These are phyloP conservation scores for Plutomurus gul DNA, from an alignment of 1,140 invertebrate species.

Conservation along the genomic window DNA sequence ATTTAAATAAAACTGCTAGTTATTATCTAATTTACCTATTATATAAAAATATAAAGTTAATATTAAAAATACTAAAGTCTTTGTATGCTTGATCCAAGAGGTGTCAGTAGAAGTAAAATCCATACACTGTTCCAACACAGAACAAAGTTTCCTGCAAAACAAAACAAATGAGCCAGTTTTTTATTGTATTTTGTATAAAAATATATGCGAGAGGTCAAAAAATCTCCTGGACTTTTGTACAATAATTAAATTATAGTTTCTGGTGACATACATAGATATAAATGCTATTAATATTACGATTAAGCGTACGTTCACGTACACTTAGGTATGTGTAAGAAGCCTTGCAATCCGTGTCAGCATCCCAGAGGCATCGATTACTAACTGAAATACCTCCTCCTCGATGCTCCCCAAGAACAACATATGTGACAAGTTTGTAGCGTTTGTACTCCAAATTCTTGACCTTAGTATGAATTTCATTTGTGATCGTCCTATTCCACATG, in stretches of 20 bases:
- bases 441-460: constrained; percentile 58
- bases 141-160: constrained; percentile 49
- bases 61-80: not conserved
- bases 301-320: constrained; percentile 26
- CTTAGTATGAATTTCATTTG: constrained; percentile 57
- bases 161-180: constrained; percentile 20
- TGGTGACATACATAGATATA: too few relatives aligned
- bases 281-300: too few relatives aligned
- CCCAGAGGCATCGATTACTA: constrained; percentile 61
- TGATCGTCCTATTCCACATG: constrained; percentile 56
- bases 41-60: not conserved
- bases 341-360: constrained; percentile 62
- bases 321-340: constrained; percentile 59
- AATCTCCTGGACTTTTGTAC: too few relatives aligned
- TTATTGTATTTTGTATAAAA: not conserved
- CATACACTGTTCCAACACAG: constrained; percentile 51
- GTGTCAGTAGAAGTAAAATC: constrained; percentile 51
- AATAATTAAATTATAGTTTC: too few relatives aligned
- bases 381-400: constrained; percentile 61
- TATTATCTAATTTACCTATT: too few relatives aligned
- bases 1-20: too few relatives aligned
- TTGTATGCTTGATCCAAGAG: not conserved
- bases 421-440: constrained; percentile 60
- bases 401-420: constrained; percentile 61
- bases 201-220: too few relatives aligned